Conservation (phyloP, 1,140 invertebrate species). For the Thaumatotibia leucotreta region DNA sequence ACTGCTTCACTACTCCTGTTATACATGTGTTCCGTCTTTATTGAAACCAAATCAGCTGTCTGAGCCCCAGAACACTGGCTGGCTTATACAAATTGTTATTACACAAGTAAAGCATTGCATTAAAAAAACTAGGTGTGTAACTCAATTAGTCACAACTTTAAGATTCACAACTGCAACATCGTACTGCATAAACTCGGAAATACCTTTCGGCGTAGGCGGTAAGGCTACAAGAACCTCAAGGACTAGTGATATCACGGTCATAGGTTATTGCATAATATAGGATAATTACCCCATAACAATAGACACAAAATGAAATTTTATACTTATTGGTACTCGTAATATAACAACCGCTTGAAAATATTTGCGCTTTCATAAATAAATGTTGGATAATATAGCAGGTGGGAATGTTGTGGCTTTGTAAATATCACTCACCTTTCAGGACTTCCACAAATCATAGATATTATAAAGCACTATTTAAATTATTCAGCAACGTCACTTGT, state of each 20-base stretch:
- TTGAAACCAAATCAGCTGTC: too few species aligned
- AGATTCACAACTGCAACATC: too few species aligned
- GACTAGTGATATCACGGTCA: not conserved
- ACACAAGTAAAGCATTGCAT: too few species aligned
- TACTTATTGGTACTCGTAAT: not conserved
- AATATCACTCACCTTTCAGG: not conserved
- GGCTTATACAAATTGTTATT: too few species aligned
- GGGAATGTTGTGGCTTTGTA: not conserved
- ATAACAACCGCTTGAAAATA: not conserved
- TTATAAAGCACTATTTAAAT: not conserved
- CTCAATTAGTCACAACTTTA: too few species aligned
- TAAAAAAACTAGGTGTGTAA: too few species aligned
- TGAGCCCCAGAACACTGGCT: too few species aligned
- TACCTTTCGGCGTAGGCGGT: not conserved
- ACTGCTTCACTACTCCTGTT: too few species aligned
- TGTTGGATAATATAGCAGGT: not conserved
- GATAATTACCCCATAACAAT: not conserved
- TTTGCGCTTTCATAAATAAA: not conserved
- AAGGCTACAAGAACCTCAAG: not conserved
- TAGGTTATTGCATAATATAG: not conserved
- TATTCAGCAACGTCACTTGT: not conserved
- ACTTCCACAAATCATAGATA: not conserved
- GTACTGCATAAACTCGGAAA: too few species aligned
- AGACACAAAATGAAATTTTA: not conserved
- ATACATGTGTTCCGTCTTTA: too few species aligned